Conservation (phyloP, 2,888 invertebrate species). For the Sphaeridia pumilis region DNA sequence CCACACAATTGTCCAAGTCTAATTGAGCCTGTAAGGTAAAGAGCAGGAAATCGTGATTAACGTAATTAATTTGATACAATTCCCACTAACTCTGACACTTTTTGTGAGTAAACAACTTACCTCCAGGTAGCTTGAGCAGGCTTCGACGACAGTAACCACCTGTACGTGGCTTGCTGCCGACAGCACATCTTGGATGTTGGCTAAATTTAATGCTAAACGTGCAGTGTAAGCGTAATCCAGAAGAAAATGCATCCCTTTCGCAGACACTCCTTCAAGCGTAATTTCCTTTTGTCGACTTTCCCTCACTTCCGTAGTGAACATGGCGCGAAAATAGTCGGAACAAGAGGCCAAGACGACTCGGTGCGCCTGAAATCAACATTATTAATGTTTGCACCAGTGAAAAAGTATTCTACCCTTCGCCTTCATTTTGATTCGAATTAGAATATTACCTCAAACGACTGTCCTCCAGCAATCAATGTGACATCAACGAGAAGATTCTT, state of each 20-base stretch:
- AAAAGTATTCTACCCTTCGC: neutral
- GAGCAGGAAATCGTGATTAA: conserved; percentile 1
- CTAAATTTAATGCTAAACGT: conserved; percentile 49
- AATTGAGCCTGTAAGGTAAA: conserved; percentile 47
- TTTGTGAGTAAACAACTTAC: conserved; percentile 29
- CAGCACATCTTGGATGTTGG: conserved; percentile 55
- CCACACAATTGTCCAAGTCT: conserved; percentile 58
- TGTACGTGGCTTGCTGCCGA: conserved; percentile 58
- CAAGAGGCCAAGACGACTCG: conserved; percentile 58
- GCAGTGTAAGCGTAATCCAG: conserved; percentile 60
- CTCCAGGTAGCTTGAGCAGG: conserved; percentile 52
- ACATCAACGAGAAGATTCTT: conserved; percentile 55
- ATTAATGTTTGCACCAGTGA: neutral
- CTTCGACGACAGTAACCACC: conserved; percentile 53
- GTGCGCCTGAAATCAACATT: conserved; percentile 46
- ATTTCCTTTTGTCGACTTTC: conserved; percentile 55
- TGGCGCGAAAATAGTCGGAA: conserved; percentile 62
- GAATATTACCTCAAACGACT: conserved; percentile 46
- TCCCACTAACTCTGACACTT: too few relatives aligned
- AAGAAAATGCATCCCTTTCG: conserved; percentile 51
- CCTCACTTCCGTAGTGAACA: conserved; percentile 57
- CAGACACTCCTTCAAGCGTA: conserved; percentile 53
- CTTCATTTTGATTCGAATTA: conserved; percentile 10
- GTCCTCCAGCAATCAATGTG: conserved; percentile 53
- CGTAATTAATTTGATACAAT: neutral